Percentiles rank a stretch among this genome's conserved stretches.
phyloP scores from a whole-genome alignment of 2,797 vertebrate species.

The Acridotheres tristis region DNA sequence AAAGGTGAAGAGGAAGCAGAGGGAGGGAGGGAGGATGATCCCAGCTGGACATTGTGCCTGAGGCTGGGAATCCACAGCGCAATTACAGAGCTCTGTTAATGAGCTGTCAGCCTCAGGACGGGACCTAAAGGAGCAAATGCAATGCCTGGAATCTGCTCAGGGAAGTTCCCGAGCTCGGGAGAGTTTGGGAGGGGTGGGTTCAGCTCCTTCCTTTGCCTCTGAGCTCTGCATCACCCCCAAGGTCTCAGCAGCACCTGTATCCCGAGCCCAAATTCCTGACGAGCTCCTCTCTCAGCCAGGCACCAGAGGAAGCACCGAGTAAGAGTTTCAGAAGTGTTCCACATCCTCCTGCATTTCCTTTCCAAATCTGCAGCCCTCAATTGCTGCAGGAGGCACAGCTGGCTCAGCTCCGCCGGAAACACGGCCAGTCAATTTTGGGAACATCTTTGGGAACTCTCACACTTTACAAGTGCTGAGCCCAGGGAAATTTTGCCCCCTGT shows the following conservation, averaged over 20 bases:
- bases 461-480: not conserved
- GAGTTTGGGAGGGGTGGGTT: not conserved
- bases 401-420: not conserved
- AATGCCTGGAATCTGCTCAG: not conserved
- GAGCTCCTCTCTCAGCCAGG: not conserved
- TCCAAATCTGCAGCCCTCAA: not conserved
- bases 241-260: not conserved
- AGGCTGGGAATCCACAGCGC: not conserved
- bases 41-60: rapidly evolving
- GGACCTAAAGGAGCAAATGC: not conserved
- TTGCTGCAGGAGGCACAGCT: slow-evolving; percentile 38
- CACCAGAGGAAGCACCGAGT: not conserved
- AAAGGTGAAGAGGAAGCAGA: not conserved
- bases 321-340: not conserved
- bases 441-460: not conserved
- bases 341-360: slow-evolving; percentile 16
- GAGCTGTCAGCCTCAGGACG: not conserved
- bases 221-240: not conserved
- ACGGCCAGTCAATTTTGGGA: not conserved
- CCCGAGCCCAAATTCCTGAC: not conserved
- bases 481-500: not conserved
- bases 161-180: not conserved
- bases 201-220: not conserved
- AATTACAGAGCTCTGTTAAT: not conserved
- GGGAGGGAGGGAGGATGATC: not conserved